These are phyloP conservation scores for Netelia fuscicornis DNA, from an alignment of 2,888 invertebrate genomes.

Conservation along the genomic window DNA sequence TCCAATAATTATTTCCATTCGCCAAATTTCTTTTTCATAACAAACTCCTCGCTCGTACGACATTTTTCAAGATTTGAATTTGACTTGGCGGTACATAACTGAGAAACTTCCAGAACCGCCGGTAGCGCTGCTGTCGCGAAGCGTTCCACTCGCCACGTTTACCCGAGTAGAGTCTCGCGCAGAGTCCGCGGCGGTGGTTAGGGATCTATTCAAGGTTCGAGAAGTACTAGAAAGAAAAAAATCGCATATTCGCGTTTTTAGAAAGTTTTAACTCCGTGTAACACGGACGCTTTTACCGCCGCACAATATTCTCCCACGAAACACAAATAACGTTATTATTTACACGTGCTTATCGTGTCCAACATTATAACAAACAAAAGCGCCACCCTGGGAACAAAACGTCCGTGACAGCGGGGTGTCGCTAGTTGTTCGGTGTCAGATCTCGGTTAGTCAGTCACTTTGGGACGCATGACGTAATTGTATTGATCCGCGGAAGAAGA, in stretches of 20 bases:
- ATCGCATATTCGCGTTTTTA: background rate
- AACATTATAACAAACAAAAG: constrained; percentile 23
- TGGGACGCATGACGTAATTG: constrained; percentile 85
- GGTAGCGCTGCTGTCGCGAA: constrained; percentile 70
- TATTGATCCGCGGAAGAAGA: constrained; percentile 83
- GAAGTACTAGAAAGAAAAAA: background rate
- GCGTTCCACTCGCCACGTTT: constrained; percentile 72
- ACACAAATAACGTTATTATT: background rate
- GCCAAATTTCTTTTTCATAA: background rate
- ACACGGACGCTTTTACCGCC: background rate
- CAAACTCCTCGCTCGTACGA: background rate
- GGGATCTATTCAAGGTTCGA: background rate
- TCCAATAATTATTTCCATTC: background rate
- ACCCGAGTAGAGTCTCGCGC: constrained; percentile 57
- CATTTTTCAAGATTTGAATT: constrained; percentile 57
- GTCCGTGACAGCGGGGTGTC: constrained; percentile 54
- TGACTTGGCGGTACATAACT: constrained; percentile 63
- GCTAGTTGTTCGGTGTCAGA: constrained; percentile 62
- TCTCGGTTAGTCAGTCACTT: constrained; percentile 78
- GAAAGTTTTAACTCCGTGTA: background rate
- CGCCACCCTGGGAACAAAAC: constrained; percentile 26
- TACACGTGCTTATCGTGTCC: background rate
- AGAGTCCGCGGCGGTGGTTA: constrained; percentile 1
- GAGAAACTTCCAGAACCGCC: constrained; percentile 74
- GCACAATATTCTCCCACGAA: background rate